Evolutionary conservation across 2,888 invertebrate genomes (phyloP).

Genomic region (Agonopterix arenella): DNA sequence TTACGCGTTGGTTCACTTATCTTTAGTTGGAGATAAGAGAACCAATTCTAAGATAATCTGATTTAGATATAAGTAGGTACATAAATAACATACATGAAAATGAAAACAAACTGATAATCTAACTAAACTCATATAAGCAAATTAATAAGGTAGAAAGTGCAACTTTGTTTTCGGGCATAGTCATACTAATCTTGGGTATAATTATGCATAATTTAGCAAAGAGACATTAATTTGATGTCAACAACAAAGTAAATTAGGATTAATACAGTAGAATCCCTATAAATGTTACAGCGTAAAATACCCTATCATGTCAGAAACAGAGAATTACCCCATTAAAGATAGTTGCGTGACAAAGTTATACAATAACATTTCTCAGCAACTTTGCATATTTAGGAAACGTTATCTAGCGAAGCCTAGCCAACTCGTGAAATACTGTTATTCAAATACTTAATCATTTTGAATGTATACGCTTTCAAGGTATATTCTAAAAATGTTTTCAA

Average conservation of each 20-base stretch:
- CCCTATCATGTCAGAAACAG: slow-evolving; percentile 7
- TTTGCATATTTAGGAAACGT: slow-evolving; percentile 3
- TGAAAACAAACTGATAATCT: too few species aligned
- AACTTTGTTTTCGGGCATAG: slow-evolving; percentile 2
- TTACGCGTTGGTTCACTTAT: too few species aligned
- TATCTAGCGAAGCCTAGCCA: background rate
- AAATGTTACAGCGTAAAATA: slow-evolving; percentile 4
- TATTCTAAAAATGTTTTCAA: slow-evolving; percentile 1
- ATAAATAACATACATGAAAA: too few species aligned
- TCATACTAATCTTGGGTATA: slow-evolving; percentile 1
- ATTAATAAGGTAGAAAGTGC: background rate
- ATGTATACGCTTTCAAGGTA: background rate
- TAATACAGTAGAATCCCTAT: slow-evolving; percentile 1
- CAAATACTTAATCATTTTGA: background rate
- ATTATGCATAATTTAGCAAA: slow-evolving; percentile 3
- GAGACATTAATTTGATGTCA: slow-evolving; percentile 1
- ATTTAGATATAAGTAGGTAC: too few species aligned
- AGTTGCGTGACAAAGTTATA: slow-evolving; percentile 4
- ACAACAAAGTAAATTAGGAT: slow-evolving; percentile 2
- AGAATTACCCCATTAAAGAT: slow-evolving; percentile 9
- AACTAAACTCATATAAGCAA: too few species aligned
- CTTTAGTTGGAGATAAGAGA: too few species aligned
- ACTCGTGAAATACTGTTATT: background rate
- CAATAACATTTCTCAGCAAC: slow-evolving; percentile 4
- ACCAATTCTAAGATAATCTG: too few species aligned